Conservation (phyloP, 1,140 invertebrate genomes). For the Elymnias hypermnestra region DNA sequence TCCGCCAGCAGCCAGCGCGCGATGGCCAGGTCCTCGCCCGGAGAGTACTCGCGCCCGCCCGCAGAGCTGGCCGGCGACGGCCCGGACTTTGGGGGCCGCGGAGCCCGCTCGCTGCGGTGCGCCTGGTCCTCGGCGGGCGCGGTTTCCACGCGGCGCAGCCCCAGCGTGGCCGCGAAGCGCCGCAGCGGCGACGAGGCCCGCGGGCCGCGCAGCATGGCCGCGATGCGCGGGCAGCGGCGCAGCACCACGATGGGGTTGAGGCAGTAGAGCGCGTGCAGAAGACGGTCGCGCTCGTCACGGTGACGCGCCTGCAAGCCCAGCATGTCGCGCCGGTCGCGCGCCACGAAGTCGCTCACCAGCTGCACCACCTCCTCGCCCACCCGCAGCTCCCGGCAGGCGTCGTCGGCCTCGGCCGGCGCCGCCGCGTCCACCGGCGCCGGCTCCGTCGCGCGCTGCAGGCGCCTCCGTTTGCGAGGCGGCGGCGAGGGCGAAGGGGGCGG, state of each 20-base stretch:
- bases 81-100: too few relatives aligned
- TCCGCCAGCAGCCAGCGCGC: conserved; percentile 31
- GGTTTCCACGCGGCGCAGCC: neutral
- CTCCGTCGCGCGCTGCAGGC: too few relatives aligned
- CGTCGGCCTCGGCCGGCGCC: too few relatives aligned
- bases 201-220: conserved; percentile 31
- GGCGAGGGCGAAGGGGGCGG: neutral
- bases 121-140: neutral
- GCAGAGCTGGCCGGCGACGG: too few relatives aligned
- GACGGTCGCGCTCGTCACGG: conserved; percentile 34
- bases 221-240: conserved; percentile 17
- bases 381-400: conserved; percentile 23
- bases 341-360: conserved; percentile 29
- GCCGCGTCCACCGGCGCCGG: too few relatives aligned
- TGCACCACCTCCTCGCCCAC: conserved; percentile 31
- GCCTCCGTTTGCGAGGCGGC: neutral
- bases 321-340: conserved; percentile 1
- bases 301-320: conserved; percentile 13
- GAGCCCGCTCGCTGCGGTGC: neutral
- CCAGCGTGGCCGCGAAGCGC: conserved; percentile 2
- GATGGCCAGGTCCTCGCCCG: conserved; percentile 45
- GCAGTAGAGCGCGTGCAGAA: conserved; percentile 34
- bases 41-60: conserved; percentile 29
- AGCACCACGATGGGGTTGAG: conserved; percentile 44
- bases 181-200: conserved; percentile 13